These are phyloP conservation scores for Drosophila subpulchrella DNA, from an alignment of 1,140 invertebrate genomes.

Conservation along the genomic window DNA sequence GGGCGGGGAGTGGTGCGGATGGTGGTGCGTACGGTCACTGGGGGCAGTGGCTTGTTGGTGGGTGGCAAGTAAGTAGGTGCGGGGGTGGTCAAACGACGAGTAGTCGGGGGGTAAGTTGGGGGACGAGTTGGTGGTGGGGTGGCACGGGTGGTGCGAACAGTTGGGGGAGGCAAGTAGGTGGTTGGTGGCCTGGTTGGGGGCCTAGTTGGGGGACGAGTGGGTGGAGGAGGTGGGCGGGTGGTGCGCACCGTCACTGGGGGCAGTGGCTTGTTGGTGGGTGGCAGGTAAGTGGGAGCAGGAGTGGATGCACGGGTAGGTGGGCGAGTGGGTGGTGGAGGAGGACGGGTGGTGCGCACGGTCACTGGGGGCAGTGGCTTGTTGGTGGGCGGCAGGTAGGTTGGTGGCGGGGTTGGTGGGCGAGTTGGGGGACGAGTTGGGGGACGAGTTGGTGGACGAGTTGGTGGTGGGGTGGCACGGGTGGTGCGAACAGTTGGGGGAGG, in stretches of 20 bases:
- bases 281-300: slow-evolving; percentile 46
- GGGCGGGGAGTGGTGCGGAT: slow-evolving; percentile 10
- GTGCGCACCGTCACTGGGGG: slow-evolving; percentile 31
- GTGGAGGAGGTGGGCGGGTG: slow-evolving; percentile 50
- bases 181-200: slow-evolving; percentile 39
- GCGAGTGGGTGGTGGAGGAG: slow-evolving; percentile 31
- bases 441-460: slow-evolving; percentile 23
- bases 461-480: slow-evolving; percentile 20
- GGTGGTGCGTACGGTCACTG: slow-evolving; percentile 11
- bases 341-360: slow-evolving; percentile 47
- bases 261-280: slow-evolving; percentile 40
- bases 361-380: slow-evolving; percentile 35
- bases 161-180: slow-evolving; percentile 28
- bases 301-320: slow-evolving; percentile 31
- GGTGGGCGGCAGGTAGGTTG: slow-evolving; percentile 64
- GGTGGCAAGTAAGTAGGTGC: slow-evolving; percentile 53
- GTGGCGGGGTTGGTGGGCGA: slow-evolving; percentile 37
- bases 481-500: slow-evolving; percentile 23
- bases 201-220: slow-evolving; percentile 43
- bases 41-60: slow-evolving; percentile 28
- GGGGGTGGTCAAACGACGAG: slow-evolving; percentile 20
- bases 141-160: slow-evolving; percentile 19
- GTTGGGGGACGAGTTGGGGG: slow-evolving; percentile 1
- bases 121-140: slow-evolving; percentile 33
- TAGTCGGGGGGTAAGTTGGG: slow-evolving; percentile 33